phyloP scores from a whole-genome alignment of 2,797 vertebrate species.

The Fundulus diaphanus region DNA sequence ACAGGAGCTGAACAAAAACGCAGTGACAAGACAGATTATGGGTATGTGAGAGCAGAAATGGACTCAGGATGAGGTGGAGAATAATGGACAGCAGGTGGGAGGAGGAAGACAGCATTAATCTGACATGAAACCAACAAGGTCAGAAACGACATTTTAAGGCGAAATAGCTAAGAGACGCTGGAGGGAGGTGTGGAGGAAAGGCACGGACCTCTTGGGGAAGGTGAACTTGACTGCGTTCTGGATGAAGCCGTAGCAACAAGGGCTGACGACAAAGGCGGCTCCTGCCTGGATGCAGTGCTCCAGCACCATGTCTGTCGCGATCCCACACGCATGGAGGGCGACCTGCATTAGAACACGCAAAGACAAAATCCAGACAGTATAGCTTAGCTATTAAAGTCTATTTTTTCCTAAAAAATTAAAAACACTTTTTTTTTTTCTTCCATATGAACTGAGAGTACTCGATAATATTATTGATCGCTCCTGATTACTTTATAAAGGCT shows the following conservation, averaged over 20 bases:
- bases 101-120: slow-evolving; percentile 5
- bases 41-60: neutral
- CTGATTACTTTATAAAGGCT: slow-evolving; percentile 52
- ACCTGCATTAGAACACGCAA: slow-evolving; percentile 78
- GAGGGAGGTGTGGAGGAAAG: neutral
- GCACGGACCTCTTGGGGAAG: slow-evolving; percentile 91
- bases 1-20: slow-evolving; percentile 36
- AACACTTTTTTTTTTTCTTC: neutral
- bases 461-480: slow-evolving; percentile 30
- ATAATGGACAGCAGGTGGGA: slow-evolving; percentile 7
- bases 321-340: slow-evolving; percentile 94
- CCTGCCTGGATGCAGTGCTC: slow-evolving; percentile 86
- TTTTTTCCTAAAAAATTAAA: neutral
- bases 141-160: slow-evolving; percentile 19
- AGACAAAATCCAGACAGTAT: slow-evolving; percentile 5
- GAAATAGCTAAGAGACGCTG: slow-evolving; percentile 1
- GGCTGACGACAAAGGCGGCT: slow-evolving; percentile 91
- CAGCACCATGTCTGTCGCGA: slow-evolving; percentile 98
- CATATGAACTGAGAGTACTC: slow-evolving; percentile 11
- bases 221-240: slow-evolving; percentile 94
- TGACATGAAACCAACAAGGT: slow-evolving; percentile 34
- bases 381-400: slow-evolving; percentile 8
- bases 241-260: slow-evolving; percentile 98
- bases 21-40: slow-evolving; percentile 12
- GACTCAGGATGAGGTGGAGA: slow-evolving; percentile 9